Evolutionary conservation across 2,888 invertebrate genomes (phyloP).

Genomic region (Ditylenchus weischeri): DNA sequence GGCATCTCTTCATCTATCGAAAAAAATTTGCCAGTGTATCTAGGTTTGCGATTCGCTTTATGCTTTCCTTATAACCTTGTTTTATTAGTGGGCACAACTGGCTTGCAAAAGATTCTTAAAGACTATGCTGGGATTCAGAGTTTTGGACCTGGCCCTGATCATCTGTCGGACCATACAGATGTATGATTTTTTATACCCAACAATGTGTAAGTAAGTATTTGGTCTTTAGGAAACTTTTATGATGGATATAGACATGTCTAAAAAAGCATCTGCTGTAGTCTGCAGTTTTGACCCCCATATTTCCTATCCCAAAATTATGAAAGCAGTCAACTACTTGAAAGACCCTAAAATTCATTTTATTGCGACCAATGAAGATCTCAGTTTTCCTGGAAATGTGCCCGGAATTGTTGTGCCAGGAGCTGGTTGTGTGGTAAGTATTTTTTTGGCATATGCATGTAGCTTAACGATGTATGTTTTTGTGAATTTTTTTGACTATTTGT

Average conservation of each 20-base stretch:
- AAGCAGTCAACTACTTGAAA: conserved; percentile 81
- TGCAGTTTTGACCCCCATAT: conserved; percentile 90
- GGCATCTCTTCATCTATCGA: not conserved
- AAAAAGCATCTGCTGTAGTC: conserved; percentile 77
- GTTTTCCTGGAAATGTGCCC: conserved; percentile 68
- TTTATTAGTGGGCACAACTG: conserved; percentile 36
- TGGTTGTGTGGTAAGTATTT: conserved; percentile 12
- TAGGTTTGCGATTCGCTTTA: not conserved
- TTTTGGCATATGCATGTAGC: no score
- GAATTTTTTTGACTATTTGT: no score
- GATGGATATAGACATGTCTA: conserved; percentile 31
- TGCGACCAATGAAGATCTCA: conserved; percentile 87
- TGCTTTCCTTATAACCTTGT: not conserved
- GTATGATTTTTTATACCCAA: conserved; percentile 6
- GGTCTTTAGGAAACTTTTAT: conserved; percentile 23
- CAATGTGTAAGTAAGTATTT: not conserved
- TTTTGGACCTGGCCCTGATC: conserved; percentile 46
- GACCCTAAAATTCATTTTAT: conserved; percentile 77
- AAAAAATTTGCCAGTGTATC: conserved; percentile 34
- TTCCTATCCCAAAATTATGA: conserved; percentile 83
- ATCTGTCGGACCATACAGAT: conserved; percentile 28
- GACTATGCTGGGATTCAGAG: conserved; percentile 38
- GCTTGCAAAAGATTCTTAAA: conserved; percentile 41
- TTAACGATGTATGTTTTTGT: no score
- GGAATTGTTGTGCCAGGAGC: conserved; percentile 67